Conservation (phyloP, 2,113 vertebrate species). For the Gymnarchus niloticus region DNA sequence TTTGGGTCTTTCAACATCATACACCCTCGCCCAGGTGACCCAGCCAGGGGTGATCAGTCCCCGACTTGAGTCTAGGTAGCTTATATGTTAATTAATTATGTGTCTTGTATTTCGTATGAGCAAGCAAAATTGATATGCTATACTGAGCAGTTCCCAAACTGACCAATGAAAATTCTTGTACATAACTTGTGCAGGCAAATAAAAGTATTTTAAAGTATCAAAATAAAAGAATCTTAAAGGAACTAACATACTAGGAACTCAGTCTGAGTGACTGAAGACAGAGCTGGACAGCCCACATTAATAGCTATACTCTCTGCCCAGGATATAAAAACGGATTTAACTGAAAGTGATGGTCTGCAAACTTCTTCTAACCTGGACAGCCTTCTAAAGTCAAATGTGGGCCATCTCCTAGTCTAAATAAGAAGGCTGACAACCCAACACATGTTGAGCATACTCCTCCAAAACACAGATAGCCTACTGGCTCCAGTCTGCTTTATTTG, state of each 20-base stretch:
- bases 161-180: too few species aligned
- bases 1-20: too few species aligned
- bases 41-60: too few species aligned
- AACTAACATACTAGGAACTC: not conserved
- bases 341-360: not conserved
- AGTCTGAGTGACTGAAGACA: conserved; percentile 11
- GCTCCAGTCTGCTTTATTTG: not conserved
- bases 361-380: not conserved
- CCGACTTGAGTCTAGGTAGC: too few species aligned
- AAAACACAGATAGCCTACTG: not conserved
- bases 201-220: too few species aligned
- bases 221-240: not conserved
- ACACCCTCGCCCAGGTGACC: too few species aligned
- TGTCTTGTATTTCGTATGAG: too few species aligned
- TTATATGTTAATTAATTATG: too few species aligned
- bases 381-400: not conserved
- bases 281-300: not conserved
- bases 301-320: not conserved
- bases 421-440: not conserved
- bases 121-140: too few species aligned
- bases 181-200: too few species aligned
- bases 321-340: too few species aligned
- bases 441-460: not conserved
- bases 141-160: too few species aligned
- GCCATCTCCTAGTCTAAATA: not conserved